Evolutionary conservation across 2,888 invertebrate species (phyloP), one percentile per base, ranked within the genome.

Genomic region (Eristalinus aeneus): DNA sequence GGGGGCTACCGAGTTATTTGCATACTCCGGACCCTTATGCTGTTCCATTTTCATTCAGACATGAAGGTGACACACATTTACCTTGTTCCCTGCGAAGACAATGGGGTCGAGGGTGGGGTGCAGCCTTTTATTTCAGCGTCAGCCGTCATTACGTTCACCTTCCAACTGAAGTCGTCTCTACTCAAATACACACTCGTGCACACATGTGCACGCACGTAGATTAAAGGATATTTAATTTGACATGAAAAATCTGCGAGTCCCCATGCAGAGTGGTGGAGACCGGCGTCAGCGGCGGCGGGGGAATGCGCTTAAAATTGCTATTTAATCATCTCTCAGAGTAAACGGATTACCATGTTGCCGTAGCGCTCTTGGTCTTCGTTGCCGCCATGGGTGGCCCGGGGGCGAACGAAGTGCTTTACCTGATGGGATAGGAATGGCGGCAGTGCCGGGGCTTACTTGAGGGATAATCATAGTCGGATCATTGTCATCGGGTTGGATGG

Each of bases 311-410:
- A 64, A 75, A 75, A 81, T 81, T 75, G 75, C 75, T 74, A 75
- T 84, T 84, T 79, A 79, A 84, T 72, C 75, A 84, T 80, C 84
- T 79, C 80, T 80, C 61, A 56, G 72, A 67, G 67, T 72, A 85
- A 85, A 80, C 54, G 84, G 84, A 85, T 85, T 85, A 80, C 71
- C 79, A 67, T 74, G 65, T 75, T 84, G 69, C 71, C 79, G 65
- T 65, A 74, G 65, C 54, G 58, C 31, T 16, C 46, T 16, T n/a
- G 46, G 46, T 46, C 46, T 46, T 46, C 46, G 39, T 54, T 36
- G 63, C 22, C 60, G 58, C 53, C n/a, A 16, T 64, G 58, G 27
- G 12, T 11, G 10, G 36, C 56, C 20, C n/a, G 22, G 8, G 54
- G 53, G 16, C 65, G 27, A 36, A 71, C 16, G 46, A 6, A 46